These are phyloP conservation scores for Ooceraea biroi DNA, from an alignment of 1,140 invertebrate species.

Conservation along the genomic window DNA sequence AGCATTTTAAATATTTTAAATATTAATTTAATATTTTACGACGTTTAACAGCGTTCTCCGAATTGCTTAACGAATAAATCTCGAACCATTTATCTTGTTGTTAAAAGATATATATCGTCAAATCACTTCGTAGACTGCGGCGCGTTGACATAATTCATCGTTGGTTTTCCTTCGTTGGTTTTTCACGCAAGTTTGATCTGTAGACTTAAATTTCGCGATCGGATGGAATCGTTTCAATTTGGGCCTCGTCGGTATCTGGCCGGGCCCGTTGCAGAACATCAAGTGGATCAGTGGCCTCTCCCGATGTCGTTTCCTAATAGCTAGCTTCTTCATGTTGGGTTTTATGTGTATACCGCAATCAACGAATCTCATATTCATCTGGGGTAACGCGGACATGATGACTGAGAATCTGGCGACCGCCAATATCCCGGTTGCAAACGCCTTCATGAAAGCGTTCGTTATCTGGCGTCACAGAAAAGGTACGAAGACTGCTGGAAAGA, in stretches of 20 bases:
- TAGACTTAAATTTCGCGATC: slow-evolving; percentile 40
- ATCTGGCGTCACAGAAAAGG: slow-evolving; percentile 49
- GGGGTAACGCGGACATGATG: slow-evolving; percentile 44
- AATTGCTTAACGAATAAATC: background rate
- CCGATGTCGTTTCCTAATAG: slow-evolving; percentile 4
- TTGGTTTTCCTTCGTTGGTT: background rate
- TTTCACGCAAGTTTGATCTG: background rate
- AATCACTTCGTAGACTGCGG: background rate
- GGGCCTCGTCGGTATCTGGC: slow-evolving; percentile 62
- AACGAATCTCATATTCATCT: slow-evolving; percentile 54
- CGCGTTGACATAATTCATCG: background rate
- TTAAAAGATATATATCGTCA: background rate
- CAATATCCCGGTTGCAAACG: slow-evolving; percentile 55
- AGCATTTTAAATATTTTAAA: background rate
- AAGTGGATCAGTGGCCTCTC: background rate
- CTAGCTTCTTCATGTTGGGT: background rate
- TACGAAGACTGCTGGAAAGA: slow-evolving; percentile 17
- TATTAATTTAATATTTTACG: background rate
- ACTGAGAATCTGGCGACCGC: slow-evolving; percentile 57
- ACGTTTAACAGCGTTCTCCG: background rate
- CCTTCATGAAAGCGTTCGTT: slow-evolving; percentile 59
- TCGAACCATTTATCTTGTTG: background rate
- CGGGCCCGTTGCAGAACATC: background rate
- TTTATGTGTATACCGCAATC: slow-evolving; percentile 55
- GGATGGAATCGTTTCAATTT: slow-evolving; percentile 65